phyloP scores from a whole-genome alignment of 2,888 invertebrate genomes.

The Spodoptera picta region DNA sequence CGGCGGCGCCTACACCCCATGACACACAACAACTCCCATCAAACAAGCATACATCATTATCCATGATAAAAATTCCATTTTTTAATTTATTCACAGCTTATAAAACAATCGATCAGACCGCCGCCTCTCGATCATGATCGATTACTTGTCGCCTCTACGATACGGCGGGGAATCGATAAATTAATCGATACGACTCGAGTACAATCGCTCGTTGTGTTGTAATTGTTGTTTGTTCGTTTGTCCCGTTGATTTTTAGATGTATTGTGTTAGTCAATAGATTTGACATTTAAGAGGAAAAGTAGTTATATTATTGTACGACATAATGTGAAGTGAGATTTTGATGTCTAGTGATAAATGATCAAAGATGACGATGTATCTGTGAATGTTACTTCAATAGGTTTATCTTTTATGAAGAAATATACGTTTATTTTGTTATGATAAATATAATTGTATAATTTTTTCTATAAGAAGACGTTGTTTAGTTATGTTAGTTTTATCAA shows the following conservation, averaged over 20 bases:
- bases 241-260: constrained; percentile 45
- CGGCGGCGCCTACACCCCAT: constrained; percentile 13
- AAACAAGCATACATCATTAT: constrained; percentile 61
- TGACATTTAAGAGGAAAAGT: constrained; percentile 43
- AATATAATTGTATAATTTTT: too few species aligned
- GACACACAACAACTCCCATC: constrained; percentile 23
- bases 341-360: constrained; percentile 10
- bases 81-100: constrained; percentile 81
- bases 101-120: constrained; percentile 81
- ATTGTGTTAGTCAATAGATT: constrained; percentile 46
- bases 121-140: constrained; percentile 81
- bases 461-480: too few species aligned
- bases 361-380: constrained; percentile 2
- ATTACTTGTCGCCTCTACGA: constrained; percentile 76
- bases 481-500: too few species aligned
- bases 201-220: constrained; percentile 62
- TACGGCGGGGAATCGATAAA: constrained; percentile 76
- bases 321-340: constrained; percentile 21
- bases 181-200: constrained; percentile 73
- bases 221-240: constrained; percentile 64
- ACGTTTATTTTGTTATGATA: too few species aligned
- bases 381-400: background rate
- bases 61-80: constrained; percentile 69
- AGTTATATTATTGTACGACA: constrained; percentile 24
- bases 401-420: too few species aligned